These are phyloP conservation scores for Eueremaeus valkanovi DNA, from an alignment of 2,888 invertebrate species.

Conservation along the genomic window DNA sequence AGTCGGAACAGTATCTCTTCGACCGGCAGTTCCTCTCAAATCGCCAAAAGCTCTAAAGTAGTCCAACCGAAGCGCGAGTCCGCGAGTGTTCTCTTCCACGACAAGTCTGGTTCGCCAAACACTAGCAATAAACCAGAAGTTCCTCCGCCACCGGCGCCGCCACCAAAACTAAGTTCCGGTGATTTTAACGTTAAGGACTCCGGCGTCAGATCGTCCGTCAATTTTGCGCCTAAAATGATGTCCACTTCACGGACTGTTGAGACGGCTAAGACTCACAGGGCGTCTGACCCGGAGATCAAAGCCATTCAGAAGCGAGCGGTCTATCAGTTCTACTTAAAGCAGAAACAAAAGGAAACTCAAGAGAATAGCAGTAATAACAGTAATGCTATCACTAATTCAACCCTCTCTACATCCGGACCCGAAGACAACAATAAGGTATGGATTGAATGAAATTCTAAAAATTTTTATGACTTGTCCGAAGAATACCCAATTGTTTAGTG, in stretches of 20 bases:
- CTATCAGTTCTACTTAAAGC: conserved; percentile 69
- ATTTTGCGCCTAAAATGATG: background rate
- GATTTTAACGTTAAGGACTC: background rate
- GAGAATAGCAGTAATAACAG: conserved; percentile 13
- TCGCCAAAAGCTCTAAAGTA: conserved; percentile 35
- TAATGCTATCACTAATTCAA: background rate
- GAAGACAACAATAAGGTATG: conserved; percentile 24
- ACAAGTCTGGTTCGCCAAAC: background rate
- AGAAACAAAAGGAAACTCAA: conserved; percentile 51
- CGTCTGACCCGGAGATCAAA: conserved; percentile 38
- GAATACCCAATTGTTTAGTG: too few species aligned
- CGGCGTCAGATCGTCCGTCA: conserved; percentile 52
- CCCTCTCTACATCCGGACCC: background rate
- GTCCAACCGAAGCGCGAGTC: conserved; percentile 32
- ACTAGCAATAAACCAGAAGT: background rate
- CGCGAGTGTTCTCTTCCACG: conserved; percentile 16
- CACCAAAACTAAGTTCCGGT: conserved; percentile 1
- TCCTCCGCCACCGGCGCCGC: conserved; percentile 37
- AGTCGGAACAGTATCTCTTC: conserved; percentile 37
- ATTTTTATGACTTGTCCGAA: too few species aligned
- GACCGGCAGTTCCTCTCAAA: conserved; percentile 36
- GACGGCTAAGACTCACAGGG: background rate
- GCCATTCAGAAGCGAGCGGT: conserved; percentile 43
- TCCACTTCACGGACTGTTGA: background rate
- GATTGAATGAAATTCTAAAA: background rate